Base-by-base conservation (phyloP, 2,113 vertebrate species). In the Paracanthobrama guichenoti region DNA sequence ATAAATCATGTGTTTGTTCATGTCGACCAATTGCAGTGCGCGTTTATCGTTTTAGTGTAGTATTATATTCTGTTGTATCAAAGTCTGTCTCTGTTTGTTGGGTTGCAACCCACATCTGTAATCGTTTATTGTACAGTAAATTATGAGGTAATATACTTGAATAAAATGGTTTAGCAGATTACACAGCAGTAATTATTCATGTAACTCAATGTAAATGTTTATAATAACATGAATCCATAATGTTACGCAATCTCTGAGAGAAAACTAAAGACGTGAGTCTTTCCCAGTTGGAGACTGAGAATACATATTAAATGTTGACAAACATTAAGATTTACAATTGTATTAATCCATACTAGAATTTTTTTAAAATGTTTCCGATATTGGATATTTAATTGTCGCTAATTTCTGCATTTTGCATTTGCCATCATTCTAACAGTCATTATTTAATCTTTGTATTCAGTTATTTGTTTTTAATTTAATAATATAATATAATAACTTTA, bases 111-210 rank as follows among this genome's bases (percentile, higher is more conserved):
- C 91, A 92, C 91, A 92, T 91, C 89, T 92, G 91, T 94, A 91
- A 92, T 92, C 79, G 90, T 86, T 79, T 88, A 84, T 87, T 91
- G 84, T 84, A 88, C 75, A 83, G 59, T 85, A 83, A 85, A 24
- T 59, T 46, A 81, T 76, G 11, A 79, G 55, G 74, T 75, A 14
- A 91, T 91, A 92, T 93, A 93, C 93, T 93, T 93, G 91, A 94
- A 94, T 94, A 94, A 87, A 94, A 93, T 92, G 86, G 60, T 90
- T 91, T 90, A 89, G 73, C 87, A 86, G 90, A 67, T 50, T n/a
- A 48, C 44, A n/a, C 22, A 0, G 10, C 31, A 2, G 57, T 44
- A 20, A 28, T 48, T 79, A n/a, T 73, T 26, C 42, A 74, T 72
- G 44, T 18, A 14, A 26, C 5, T 26, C 22, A 0, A 48, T 18